Evolutionary conservation across 2,888 invertebrate species (phyloP), one percentile per base, ranked within the genome.

Genomic region (Leptinotarsa peninsularis): DNA sequence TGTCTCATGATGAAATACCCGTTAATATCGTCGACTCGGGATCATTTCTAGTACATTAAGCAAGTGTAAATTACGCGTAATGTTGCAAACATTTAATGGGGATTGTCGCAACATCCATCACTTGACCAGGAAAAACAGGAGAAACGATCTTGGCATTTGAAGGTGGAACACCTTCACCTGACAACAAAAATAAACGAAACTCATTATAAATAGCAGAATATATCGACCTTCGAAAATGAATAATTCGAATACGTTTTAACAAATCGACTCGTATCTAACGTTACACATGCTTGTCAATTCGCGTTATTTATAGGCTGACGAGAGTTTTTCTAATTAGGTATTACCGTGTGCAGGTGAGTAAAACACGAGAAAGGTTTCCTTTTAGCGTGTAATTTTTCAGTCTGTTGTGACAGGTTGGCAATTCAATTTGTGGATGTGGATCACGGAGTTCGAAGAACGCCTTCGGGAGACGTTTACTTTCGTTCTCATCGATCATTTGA

Each of bases 61-160:
- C 4, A 17, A 52, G n/a, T 52, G 52, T n/a, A 52, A 52, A 50
- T 23, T 58, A 58, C 14, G 14, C 14, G 7, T 33, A 7, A 4
- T 58, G 23, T 21, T 21, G 23, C 58, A 63, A 43, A 63, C 33
- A 63, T 63, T n/a, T 33, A 63, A 63, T 7, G 33, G 18, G 3
- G 3, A 43, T 43, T 63, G 63, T 18, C n/a, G 43, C 33, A 15
- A 15, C 63, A 23, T 58, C 23, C 58, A 58, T 58, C 43, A 63
- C 63, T 33, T 15, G 7, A 63, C 63, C 63, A 63, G 63, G 63
- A 63, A 63, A 58, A 23, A 14, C 58, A 63, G 43, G 33, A 33
- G 60, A 13, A 63, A 63, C 63, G 43, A n/a, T 63, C 63, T 63
- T 63, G 63, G 63, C 63, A 63, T 63, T 63, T 63, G 63, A 63